Evolutionary conservation across 2,888 invertebrate species (phyloP).

Genomic region (Acanthosepion pharaonis): DNA sequence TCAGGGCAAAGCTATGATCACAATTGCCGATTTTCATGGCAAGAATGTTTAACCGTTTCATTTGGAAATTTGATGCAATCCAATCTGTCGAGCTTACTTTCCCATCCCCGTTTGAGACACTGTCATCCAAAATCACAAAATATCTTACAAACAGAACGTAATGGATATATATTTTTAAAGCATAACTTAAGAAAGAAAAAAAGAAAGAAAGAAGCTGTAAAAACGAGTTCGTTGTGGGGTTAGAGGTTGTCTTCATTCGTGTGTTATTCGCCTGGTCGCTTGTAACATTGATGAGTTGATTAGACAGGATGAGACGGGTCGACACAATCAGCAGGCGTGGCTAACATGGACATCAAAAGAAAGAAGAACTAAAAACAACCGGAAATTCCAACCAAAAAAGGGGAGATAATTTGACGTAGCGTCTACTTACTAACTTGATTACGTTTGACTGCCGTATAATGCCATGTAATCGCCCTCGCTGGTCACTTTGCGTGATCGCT

Average conservation of each 20-base stretch:
- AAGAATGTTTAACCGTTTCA: no score
- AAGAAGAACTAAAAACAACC: background rate
- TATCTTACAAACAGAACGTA: no score
- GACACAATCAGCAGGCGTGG: background rate
- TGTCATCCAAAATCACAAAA: no score
- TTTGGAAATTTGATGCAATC: no score
- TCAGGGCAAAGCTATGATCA: no score
- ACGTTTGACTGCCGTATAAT: background rate
- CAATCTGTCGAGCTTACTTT: no score
- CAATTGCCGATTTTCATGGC: no score
- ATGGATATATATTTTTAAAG: no score
- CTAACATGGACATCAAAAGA: background rate
- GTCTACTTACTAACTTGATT: background rate
- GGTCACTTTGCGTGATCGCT: background rate
- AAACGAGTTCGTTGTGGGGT: background rate
- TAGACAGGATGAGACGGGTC: slow-evolving; percentile 12
- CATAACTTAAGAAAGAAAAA: no score
- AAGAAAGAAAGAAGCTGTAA: no score
- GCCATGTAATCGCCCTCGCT: background rate
- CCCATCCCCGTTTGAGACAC: no score
- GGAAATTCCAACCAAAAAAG: background rate
- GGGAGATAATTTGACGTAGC: slow-evolving; percentile 16
- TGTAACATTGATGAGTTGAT: background rate
- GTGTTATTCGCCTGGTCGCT: background rate
- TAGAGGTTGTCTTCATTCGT: background rate